Evolutionary conservation across 2,797 vertebrate genomes (phyloP).

Genomic region (Trachops cirrhosus): DNA sequence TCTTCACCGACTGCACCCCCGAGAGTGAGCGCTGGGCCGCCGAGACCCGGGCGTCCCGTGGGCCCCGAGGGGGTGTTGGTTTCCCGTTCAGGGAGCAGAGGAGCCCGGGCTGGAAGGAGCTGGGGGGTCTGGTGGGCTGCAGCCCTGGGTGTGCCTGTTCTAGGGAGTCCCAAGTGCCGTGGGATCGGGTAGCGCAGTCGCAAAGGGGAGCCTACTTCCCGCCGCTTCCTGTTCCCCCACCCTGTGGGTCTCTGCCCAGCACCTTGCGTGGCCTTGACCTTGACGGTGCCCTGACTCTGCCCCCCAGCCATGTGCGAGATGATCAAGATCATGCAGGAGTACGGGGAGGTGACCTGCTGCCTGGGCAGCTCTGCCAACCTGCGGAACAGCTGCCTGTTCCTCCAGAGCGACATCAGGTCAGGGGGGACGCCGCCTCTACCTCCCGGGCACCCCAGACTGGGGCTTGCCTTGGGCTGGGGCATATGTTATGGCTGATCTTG

Average conservation of each 20-base stretch:
- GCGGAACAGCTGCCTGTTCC: constrained; percentile 94
- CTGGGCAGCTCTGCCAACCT: constrained; percentile 97
- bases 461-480: not conserved
- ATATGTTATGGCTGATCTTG: accelerated
- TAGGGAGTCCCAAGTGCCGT: not conserved
- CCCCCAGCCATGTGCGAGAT: constrained; percentile 97
- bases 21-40: constrained; percentile 89
- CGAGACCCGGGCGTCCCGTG: accelerated
- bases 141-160: not conserved
- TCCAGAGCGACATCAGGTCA: constrained; percentile 97
- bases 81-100: not conserved
- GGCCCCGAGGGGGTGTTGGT: not conserved
- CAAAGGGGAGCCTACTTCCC: not conserved
- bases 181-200: not conserved
- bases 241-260: not conserved
- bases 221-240: not conserved
- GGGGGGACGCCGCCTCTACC: not conserved
- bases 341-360: constrained; percentile 97
- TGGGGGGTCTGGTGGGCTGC: not conserved
- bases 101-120: not conserved
- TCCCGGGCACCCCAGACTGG: not conserved
- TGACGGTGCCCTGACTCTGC: not conserved
- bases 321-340: constrained; percentile 99
- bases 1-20: constrained; percentile 98
- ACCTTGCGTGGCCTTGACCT: not conserved